Evolutionary conservation across 2,113 vertebrate species (phyloP).

Genomic region (Gavia stellata): DNA sequence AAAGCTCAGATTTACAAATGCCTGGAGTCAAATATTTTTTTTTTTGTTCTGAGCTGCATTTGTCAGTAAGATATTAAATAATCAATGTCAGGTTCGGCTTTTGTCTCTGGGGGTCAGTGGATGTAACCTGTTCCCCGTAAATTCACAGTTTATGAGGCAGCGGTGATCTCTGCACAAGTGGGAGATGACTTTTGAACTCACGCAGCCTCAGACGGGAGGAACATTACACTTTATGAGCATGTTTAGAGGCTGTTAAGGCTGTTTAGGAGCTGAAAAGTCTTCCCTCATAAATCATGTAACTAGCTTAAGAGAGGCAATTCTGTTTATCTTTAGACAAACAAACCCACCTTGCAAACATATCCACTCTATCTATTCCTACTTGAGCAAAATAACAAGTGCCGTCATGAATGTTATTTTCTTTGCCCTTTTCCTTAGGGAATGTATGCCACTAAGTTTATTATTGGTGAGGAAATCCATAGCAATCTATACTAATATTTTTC

Average conservation of each 20-base stretch:
- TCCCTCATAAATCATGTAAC: slow-evolving; percentile 13
- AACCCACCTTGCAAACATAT: neutral
- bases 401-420: neutral
- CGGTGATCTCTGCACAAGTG: neutral
- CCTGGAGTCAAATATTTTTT: neutral
- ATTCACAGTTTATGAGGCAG: slow-evolving; percentile 47
- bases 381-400: neutral
- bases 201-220: neutral
- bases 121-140: slow-evolving; percentile 41
- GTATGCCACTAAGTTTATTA: neutral
- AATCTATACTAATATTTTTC: neutral
- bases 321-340: slow-evolving; percentile 30
- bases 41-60: neutral
- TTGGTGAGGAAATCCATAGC: neutral
- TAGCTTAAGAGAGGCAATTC: neutral
- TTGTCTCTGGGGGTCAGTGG: slow-evolving; percentile 46
- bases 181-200: slow-evolving; percentile 50
- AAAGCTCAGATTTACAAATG: neutral
- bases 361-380: neutral
- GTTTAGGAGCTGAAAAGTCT: slow-evolving; percentile 13
- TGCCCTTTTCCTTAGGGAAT: neutral
- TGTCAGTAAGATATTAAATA: slow-evolving; percentile 42
- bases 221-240: slow-evolving; percentile 22
- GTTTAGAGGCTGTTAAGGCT: slow-evolving; percentile 17
- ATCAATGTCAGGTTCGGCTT: slow-evolving; percentile 19